Percentiles rank a stretch among this genome's conserved stretches.
Conservation (phyloP, 2,113 vertebrate species). For the Ammodytes marinus region DNA sequence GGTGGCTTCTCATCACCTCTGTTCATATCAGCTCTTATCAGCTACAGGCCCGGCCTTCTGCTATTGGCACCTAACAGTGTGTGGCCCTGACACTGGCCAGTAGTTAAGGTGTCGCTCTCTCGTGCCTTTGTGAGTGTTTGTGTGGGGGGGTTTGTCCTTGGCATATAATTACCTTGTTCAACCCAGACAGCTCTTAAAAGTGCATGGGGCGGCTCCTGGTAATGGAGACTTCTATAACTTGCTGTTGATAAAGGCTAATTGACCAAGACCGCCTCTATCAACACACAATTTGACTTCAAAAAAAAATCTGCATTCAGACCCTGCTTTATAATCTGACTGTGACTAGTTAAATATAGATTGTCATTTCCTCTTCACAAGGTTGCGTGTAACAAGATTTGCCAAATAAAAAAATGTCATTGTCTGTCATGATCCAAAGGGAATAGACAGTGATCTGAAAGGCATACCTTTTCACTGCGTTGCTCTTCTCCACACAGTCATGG, state of each 20-base stretch:
- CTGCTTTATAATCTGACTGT: conserved; percentile 6
- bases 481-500: conserved; percentile 25
- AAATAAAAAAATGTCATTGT: conserved; percentile 46
- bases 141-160: conserved; percentile 82
- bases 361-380: conserved; percentile 40
- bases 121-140: conserved; percentile 29
- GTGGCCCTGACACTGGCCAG: conserved; percentile 76
- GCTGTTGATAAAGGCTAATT: conserved; percentile 68
- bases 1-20: conserved; percentile 61
- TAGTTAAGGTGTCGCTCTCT: conserved; percentile 73
- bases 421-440: not conserved
- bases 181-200: conserved; percentile 67
- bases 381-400: conserved; percentile 8
- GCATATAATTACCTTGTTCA: conserved; percentile 83
- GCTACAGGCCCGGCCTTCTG: conserved; percentile 61
- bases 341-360: conserved; percentile 14
- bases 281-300: conserved; percentile 15
- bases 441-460: conserved; percentile 23
- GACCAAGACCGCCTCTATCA: conserved; percentile 39
- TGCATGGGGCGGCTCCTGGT: conserved; percentile 45
- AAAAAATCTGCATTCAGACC: conserved; percentile 30
- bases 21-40: conserved; percentile 72
- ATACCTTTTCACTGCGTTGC: conserved; percentile 14
- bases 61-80: conserved; percentile 56
- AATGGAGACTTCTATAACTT: conserved; percentile 67